Percentiles rank a stretch among this genome's conserved stretches.
These are phyloP conservation scores for Scaptodrosophila lebanonensis DNA, from an alignment of 1,140 invertebrate genomes.

Conservation along the genomic window DNA sequence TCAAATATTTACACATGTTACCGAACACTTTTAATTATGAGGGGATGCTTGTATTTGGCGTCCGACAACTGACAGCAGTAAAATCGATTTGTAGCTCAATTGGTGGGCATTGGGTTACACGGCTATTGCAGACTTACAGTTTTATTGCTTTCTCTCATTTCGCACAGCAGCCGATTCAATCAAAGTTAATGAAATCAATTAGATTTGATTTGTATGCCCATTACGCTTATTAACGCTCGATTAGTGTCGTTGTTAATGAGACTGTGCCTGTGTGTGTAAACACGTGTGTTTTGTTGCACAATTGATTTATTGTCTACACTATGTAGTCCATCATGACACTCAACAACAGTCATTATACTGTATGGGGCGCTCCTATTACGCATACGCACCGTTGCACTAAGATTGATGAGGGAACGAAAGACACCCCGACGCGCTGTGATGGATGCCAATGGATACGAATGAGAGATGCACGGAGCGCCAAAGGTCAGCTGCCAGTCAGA, in stretches of 20 bases:
- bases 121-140: neutral
- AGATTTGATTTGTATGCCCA: too few species aligned
- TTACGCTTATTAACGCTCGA: slow-evolving; percentile 25
- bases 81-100: too few species aligned
- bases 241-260: slow-evolving; percentile 44
- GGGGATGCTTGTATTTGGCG: slow-evolving; percentile 17
- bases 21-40: slow-evolving; percentile 54
- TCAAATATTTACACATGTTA: slow-evolving; percentile 45
- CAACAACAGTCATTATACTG: neutral
- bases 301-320: slow-evolving; percentile 32
- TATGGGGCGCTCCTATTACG: slow-evolving; percentile 28
- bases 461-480: too few species aligned
- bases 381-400: slow-evolving; percentile 33
- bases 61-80: too few species aligned
- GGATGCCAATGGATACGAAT: too few species aligned
- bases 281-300: too few species aligned
- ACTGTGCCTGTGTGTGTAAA: too few species aligned
- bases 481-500: too few species aligned
- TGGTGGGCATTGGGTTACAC: slow-evolving; percentile 16
- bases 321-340: too few species aligned
- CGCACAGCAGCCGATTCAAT: slow-evolving; percentile 16
- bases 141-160: neutral
- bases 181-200: slow-evolving; percentile 32
- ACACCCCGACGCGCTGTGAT: too few species aligned
- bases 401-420: slow-evolving; percentile 43